Conservation (phyloP, 2,797 vertebrate genomes). For the Choloepus didactylus region DNA sequence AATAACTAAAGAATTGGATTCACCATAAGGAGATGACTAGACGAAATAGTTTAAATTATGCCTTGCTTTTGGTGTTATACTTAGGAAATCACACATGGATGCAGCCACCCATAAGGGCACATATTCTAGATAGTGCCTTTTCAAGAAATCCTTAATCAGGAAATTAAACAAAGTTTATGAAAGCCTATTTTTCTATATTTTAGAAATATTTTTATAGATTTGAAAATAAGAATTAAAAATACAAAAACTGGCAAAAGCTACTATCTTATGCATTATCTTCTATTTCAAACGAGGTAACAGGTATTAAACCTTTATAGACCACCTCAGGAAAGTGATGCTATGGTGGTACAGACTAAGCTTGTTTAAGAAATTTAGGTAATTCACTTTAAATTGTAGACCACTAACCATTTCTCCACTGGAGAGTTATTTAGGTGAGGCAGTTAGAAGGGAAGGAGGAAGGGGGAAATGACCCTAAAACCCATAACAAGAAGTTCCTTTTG, state of each 20-base stretch:
- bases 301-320: neutral
- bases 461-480: too few relatives aligned
- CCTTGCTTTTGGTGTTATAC: conserved; percentile 39
- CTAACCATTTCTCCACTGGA: neutral
- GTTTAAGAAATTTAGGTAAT: neutral
- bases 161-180: conserved; percentile 9
- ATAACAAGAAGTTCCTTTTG: too few relatives aligned
- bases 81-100: neutral
- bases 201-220: conserved; percentile 13
- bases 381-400: neutral
- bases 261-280: neutral
- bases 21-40: neutral
- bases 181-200: conserved; percentile 11
- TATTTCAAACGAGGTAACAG: conserved; percentile 3
- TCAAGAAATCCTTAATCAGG: conserved; percentile 40
- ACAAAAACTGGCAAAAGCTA: neutral
- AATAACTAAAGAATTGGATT: neutral
- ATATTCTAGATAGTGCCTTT: neutral
- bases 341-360: neutral
- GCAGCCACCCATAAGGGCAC: neutral
- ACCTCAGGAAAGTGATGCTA: neutral
- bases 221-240: neutral
- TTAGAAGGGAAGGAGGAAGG: too few relatives aligned
- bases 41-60: conserved; percentile 37
- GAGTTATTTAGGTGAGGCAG: neutral